phyloP scores from a whole-genome alignment of 2,113 vertebrate species.

The Eurypyga helias region DNA sequence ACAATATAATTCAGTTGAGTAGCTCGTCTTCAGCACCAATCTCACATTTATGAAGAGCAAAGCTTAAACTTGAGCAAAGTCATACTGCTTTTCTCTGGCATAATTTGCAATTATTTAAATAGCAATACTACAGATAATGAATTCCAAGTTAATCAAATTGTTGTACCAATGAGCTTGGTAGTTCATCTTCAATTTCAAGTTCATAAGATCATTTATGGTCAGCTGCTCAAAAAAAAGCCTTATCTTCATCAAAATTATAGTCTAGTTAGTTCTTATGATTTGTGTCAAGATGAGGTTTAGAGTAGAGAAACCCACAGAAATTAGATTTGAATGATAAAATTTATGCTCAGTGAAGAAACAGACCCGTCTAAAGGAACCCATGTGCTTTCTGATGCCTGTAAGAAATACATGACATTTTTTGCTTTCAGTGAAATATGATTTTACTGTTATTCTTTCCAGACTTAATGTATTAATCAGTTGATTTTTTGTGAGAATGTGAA shows the following conservation, averaged over 20 bases:
- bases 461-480: not conserved
- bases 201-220: not conserved
- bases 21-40: slow-evolving; percentile 5
- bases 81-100: slow-evolving; percentile 13
- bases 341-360: not conserved
- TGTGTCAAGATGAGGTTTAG: not conserved
- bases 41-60: not conserved
- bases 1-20: not conserved
- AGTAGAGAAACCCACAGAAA: not conserved
- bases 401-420: not conserved
- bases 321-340: not conserved
- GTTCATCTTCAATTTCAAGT: slow-evolving; percentile 47
- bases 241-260: not conserved
- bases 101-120: slow-evolving; percentile 53
- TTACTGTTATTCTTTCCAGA: not conserved
- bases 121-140: slow-evolving; percentile 40
- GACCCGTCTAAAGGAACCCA: not conserved
- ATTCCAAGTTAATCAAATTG: slow-evolving; percentile 63
- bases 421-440: not conserved
- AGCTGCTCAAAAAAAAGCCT: not conserved
- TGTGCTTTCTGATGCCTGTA: not conserved
- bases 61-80: slow-evolving; percentile 46
- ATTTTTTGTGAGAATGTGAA: not conserved
- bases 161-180: slow-evolving; percentile 11
- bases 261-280: not conserved